Evolutionary conservation across 2,888 invertebrate species (phyloP).

Genomic region (Spodoptera picta): DNA sequence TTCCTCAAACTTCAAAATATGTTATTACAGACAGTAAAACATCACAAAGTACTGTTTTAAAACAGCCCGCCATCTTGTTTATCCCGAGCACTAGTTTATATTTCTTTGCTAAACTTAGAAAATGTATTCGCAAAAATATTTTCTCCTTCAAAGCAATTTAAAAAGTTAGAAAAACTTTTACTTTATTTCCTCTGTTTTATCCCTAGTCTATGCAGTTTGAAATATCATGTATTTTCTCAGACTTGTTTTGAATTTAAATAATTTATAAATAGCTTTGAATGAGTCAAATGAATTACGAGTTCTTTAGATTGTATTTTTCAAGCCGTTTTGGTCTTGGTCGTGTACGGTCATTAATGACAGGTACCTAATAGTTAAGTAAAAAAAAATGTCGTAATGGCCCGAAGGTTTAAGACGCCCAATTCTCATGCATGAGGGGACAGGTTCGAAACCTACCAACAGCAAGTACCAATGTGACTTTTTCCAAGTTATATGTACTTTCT

Average conservation of each 20-base stretch:
- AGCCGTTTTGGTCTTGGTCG: too few species aligned
- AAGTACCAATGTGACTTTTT: too few species aligned
- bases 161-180: constrained; percentile 39
- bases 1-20: constrained; percentile 20
- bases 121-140: constrained; percentile 36
- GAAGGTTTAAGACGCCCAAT: too few species aligned
- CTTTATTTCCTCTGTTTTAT: constrained; percentile 44
- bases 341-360: too few species aligned
- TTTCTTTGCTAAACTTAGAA: constrained; percentile 21
- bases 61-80: constrained; percentile 17
- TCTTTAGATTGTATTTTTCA: neutral
- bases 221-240: constrained; percentile 14
- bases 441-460: too few species aligned
- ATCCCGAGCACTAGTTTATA: constrained; percentile 28
- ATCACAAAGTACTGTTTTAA: constrained; percentile 14
- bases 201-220: constrained; percentile 21
- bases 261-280: neutral
- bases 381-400: too few species aligned
- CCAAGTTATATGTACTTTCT: too few species aligned
- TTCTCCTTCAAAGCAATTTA: constrained; percentile 40
- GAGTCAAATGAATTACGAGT: neutral
- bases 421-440: too few species aligned
- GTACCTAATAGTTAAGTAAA: too few species aligned
- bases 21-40: constrained; percentile 12
- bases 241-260: constrained; percentile 2